A percentile compares a stretch with the other conserved stretches of the same genome.
Conservation (phyloP, 1,140 invertebrate species). For the Lepidurus couesii region DNA sequence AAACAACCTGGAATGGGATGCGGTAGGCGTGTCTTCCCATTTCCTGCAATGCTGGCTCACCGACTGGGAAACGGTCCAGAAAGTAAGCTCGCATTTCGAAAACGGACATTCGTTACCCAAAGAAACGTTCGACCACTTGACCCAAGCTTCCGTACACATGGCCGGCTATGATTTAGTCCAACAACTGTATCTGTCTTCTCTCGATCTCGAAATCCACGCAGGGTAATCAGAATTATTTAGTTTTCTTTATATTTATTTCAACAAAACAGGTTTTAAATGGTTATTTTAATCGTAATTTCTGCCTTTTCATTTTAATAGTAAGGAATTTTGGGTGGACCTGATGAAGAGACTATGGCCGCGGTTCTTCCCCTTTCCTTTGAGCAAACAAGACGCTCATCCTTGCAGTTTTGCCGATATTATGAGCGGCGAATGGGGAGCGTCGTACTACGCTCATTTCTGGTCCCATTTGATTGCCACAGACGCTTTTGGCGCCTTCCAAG, state of each 20-base stretch:
- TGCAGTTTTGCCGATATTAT: constrained; percentile 71
- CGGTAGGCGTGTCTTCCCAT: constrained; percentile 67
- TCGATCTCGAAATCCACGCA: constrained; percentile 79
- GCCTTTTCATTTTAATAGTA: constrained; percentile 43
- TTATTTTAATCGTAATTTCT: background rate
- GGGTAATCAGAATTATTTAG: constrained; percentile 47
- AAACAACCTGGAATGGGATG: constrained; percentile 86
- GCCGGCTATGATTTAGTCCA: constrained; percentile 68
- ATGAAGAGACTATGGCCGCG: constrained; percentile 67
- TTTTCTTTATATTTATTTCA: constrained; percentile 25
- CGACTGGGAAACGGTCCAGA: constrained; percentile 37
- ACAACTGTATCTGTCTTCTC: constrained; percentile 70
- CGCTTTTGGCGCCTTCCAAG: constrained; percentile 74
- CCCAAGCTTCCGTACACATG: constrained; percentile 62
- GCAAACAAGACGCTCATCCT: constrained; percentile 70
- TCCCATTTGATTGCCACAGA: constrained; percentile 84
- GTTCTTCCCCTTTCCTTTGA: constrained; percentile 63
- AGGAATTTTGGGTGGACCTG: constrained; percentile 71
- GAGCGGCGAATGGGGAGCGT: constrained; percentile 62
- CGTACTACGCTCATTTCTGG: constrained; percentile 72
- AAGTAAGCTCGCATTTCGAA: constrained; percentile 65
- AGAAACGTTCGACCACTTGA: constrained; percentile 58
- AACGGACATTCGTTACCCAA: constrained; percentile 63
- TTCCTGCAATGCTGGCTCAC: constrained; percentile 69
- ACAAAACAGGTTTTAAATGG: constrained; percentile 26